Evolutionary conservation across 1,140 invertebrate genomes (phyloP).

Genomic region (Platorchestia sp.): DNA sequence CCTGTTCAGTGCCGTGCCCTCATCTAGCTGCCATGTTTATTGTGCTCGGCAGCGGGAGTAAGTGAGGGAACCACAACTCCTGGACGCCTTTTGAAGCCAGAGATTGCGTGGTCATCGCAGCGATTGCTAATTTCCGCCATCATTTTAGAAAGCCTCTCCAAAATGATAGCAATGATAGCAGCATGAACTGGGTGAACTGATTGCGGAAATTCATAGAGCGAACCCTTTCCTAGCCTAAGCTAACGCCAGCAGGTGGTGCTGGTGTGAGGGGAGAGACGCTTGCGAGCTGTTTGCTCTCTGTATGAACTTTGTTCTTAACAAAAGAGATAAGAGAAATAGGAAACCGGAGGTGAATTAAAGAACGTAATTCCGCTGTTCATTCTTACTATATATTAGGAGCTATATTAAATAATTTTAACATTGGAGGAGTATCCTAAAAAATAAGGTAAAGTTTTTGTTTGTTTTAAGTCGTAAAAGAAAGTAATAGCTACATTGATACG

Average conservation of each 20-base stretch:
- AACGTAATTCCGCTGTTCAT: no score
- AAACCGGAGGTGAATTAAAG: no score
- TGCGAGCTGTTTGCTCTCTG: background rate
- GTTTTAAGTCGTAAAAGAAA: no score
- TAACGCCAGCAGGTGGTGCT: background rate
- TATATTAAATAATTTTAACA: no score
- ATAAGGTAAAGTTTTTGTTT: no score
- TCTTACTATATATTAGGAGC: no score
- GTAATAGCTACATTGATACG: no score
- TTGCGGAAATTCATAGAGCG: background rate
- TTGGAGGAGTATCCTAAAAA: no score
- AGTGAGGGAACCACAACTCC: background rate
- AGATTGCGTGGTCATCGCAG: background rate
- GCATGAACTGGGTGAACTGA: background rate
- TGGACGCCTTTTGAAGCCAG: background rate
- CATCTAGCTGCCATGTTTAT: background rate
- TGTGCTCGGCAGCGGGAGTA: background rate
- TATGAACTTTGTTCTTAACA: background rate
- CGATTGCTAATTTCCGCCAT: constrained; percentile 6
- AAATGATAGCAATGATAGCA: background rate
- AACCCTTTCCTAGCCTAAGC: background rate
- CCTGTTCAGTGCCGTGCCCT: background rate
- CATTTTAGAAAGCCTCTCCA: background rate
- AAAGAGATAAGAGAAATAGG: background rate
- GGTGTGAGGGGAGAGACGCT: background rate